A percentile compares a stretch with the other conserved stretches of the same genome.
phyloP scores from a whole-genome alignment of 2,888 invertebrate species.

The Coenonympha glycerion region DNA sequence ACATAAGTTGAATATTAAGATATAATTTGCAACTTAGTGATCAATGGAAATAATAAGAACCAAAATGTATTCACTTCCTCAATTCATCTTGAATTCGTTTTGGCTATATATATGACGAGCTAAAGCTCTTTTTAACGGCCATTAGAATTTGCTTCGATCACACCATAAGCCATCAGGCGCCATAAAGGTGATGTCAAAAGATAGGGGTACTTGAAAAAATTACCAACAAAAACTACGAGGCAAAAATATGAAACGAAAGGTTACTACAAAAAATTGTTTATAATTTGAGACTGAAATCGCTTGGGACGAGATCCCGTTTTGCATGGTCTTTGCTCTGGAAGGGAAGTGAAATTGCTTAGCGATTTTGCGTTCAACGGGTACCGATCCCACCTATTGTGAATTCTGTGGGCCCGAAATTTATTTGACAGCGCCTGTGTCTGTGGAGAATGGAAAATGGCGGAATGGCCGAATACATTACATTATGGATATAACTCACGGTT shows the following conservation, averaged over 20 bases:
- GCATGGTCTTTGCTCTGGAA: slow-evolving; percentile 45
- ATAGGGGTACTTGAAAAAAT: slow-evolving; percentile 66
- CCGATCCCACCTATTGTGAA: slow-evolving; percentile 71
- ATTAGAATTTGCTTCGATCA: slow-evolving; percentile 68
- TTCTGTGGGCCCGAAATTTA: slow-evolving; percentile 73
- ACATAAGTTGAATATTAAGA: no score
- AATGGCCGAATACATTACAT: slow-evolving; percentile 68
- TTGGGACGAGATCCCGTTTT: slow-evolving; percentile 37
- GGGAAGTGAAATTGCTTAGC: slow-evolving; percentile 47
- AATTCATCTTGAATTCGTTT: slow-evolving; percentile 60
- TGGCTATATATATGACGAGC: slow-evolving; percentile 47
- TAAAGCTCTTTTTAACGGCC: slow-evolving; percentile 56
- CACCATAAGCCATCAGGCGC: slow-evolving; percentile 56
- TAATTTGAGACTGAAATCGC: slow-evolving; percentile 52
- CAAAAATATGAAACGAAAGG: slow-evolving; percentile 61
- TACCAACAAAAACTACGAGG: slow-evolving; percentile 64
- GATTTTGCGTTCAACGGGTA: slow-evolving; percentile 54
- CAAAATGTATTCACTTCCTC: no score
- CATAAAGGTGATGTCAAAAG: slow-evolving; percentile 67
- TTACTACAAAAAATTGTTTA: slow-evolving; percentile 56
- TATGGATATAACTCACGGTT: slow-evolving; percentile 74
- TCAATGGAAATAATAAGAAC: no score
- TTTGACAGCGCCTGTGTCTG: slow-evolving; percentile 73
- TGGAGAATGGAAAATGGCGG: slow-evolving; percentile 76
- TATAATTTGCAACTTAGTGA: no score